phyloP scores from a whole-genome alignment of 2,113 vertebrate genomes.

The Suncus etruscus region DNA sequence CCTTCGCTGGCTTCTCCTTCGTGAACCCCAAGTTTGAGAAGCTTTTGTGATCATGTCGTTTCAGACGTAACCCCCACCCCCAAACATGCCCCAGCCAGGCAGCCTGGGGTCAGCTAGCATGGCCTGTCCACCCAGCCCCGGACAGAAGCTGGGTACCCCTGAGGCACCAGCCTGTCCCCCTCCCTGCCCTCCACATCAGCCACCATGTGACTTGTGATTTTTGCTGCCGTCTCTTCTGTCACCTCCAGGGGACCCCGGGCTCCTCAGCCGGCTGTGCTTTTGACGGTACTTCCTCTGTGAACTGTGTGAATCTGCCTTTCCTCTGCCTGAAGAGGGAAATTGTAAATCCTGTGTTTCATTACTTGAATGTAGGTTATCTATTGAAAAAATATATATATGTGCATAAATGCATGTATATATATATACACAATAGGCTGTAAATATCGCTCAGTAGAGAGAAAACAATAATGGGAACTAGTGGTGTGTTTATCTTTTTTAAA shows the following conservation, averaged over 20 bases:
- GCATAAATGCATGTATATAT: background rate
- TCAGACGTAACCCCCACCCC: background rate
- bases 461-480: conserved; percentile 58
- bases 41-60: conserved; percentile 91
- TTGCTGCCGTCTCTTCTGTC: conserved; percentile 57
- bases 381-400: conserved; percentile 67
- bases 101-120: background rate
- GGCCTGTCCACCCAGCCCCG: background rate
- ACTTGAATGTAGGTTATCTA: conserved; percentile 92
- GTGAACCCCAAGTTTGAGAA: conserved; percentile 95
- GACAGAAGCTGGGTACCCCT: background rate
- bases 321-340: conserved; percentile 81
- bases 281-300: conserved; percentile 84
- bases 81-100: background rate
- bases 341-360: conserved; percentile 90
- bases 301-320: conserved; percentile 84
- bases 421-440: conserved; percentile 88
- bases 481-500: conserved; percentile 70
- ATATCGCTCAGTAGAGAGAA: conserved; percentile 89
- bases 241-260: conserved; percentile 40
- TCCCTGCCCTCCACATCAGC: conserved; percentile 12
- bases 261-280: conserved; percentile 77
- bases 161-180: background rate
- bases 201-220: conserved; percentile 48
- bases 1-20: conserved; percentile 96